A percentile compares a stretch with the other conserved stretches of the same genome.
phyloP scores from a whole-genome alignment of 2,797 vertebrate species.

The Poeciliopsis gracilis region DNA sequence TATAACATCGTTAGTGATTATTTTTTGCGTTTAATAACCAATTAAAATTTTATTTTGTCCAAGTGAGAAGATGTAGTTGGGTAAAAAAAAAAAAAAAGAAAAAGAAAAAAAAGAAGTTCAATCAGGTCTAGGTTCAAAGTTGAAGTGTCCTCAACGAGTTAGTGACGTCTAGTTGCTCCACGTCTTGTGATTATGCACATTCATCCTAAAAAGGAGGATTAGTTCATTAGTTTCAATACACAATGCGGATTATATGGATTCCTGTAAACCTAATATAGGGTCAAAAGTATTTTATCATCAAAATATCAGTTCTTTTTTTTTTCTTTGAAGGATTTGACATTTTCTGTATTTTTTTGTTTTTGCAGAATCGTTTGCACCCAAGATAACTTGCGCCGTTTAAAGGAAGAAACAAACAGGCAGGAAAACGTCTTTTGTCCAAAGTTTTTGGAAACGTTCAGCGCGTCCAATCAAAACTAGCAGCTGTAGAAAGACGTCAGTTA shows the following conservation, averaged over 20 bases:
- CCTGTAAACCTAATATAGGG: not conserved
- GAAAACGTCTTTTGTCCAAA: not conserved
- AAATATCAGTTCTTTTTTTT: not conserved
- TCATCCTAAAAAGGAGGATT: not conserved
- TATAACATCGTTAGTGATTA: not conserved
- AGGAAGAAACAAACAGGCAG: not conserved
- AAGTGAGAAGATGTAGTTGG: too few relatives aligned
- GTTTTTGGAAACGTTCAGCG: not conserved
- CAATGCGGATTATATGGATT: not conserved
- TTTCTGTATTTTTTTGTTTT: not conserved
- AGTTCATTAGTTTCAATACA: not conserved
- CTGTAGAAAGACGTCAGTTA: constrained; percentile 9
- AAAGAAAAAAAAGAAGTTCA: too few relatives aligned
- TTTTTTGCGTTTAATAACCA: not conserved
- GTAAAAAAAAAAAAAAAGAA: not conserved
- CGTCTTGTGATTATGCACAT: not conserved
- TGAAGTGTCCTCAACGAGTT: not conserved
- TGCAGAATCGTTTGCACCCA: not conserved
- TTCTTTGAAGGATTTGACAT: not conserved
- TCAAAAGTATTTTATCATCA: not conserved
- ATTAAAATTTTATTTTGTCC: not conserved
- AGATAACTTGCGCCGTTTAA: not conserved
- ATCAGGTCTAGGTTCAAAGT: not conserved
- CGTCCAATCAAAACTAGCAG: constrained; percentile 9
- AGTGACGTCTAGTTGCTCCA: not conserved